These are phyloP conservation scores for Clamator glandarius DNA, from an alignment of 2,797 vertebrate genomes.

Conservation along the genomic window DNA sequence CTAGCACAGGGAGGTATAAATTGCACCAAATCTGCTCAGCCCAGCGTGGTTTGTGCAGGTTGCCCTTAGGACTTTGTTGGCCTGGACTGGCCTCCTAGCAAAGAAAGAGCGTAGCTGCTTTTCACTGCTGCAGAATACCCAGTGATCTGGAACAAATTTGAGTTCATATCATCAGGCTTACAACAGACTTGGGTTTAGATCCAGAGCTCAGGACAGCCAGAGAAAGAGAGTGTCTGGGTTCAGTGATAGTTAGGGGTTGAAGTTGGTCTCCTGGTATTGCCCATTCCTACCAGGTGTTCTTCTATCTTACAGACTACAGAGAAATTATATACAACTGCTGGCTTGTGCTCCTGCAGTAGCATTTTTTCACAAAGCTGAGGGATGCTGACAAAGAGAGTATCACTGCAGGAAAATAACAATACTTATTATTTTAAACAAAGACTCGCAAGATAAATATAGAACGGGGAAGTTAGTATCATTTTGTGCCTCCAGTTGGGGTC, in stretches of 20 bases:
- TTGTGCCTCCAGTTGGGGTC: background rate
- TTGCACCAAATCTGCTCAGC: conserved; percentile 49
- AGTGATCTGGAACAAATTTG: conserved; percentile 32
- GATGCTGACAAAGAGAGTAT: background rate
- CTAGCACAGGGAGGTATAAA: conserved; percentile 42
- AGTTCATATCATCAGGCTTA: background rate
- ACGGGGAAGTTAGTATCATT: background rate
- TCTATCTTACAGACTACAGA: background rate
- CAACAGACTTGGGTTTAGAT: background rate
- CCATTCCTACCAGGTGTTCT: background rate
- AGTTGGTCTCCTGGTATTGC: background rate
- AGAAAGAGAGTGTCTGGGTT: background rate
- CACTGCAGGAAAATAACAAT: background rate
- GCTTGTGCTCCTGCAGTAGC: background rate
- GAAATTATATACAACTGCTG: background rate
- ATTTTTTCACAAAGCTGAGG: background rate
- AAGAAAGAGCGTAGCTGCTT: background rate
- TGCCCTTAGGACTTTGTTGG: conserved; percentile 48
- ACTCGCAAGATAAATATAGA: background rate
- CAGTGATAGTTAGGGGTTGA: background rate
- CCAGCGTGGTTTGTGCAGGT: conserved; percentile 32
- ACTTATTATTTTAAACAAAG: background rate
- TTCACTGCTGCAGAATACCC: conserved; percentile 1
- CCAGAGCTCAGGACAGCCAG: background rate
- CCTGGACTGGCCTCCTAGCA: background rate